Evolutionary conservation across 2,113 vertebrate species (phyloP).

Genomic region (Thunnus thynnus): DNA sequence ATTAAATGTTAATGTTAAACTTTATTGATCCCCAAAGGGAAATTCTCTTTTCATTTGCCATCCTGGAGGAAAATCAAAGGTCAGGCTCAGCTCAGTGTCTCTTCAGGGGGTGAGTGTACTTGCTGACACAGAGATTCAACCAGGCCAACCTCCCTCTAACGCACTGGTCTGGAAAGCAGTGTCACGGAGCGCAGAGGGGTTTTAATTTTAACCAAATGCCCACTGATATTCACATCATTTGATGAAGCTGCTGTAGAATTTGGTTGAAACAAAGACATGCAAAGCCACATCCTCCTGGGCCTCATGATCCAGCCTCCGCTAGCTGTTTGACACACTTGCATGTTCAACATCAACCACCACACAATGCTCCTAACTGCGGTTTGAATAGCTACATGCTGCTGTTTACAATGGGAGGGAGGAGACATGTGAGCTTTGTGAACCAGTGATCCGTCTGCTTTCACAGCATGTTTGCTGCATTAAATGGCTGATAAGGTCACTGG

Average conservation of each 20-base stretch:
- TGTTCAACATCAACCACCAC: background rate
- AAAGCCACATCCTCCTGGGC: background rate
- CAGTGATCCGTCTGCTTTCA: background rate
- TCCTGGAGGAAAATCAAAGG: slow-evolving; percentile 48
- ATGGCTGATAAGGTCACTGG: background rate
- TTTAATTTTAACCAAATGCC: slow-evolving; percentile 23
- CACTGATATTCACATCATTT: background rate
- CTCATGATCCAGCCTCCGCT: slow-evolving; percentile 31
- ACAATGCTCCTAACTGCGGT: background rate
- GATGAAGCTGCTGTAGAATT: slow-evolving; percentile 7
- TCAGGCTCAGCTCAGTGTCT: slow-evolving; percentile 37
- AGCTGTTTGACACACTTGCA: slow-evolving; percentile 34
- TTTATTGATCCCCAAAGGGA: slow-evolving; percentile 53
- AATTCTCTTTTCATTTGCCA: slow-evolving; percentile 56
- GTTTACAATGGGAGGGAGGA: background rate
- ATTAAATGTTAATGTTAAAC: slow-evolving; percentile 53
- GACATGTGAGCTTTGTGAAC: background rate
- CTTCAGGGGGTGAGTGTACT: slow-evolving; percentile 23
- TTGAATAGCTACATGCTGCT: background rate
- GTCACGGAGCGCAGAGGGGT: slow-evolving; percentile 1
- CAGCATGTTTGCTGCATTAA: background rate
- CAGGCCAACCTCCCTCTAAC: background rate
- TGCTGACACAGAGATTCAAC: slow-evolving; percentile 30
- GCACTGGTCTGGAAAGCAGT: background rate
- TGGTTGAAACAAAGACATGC: background rate